Percentiles rank a stretch among this genome's conserved stretches.
phyloP scores from a whole-genome alignment of 2,888 invertebrate genomes.

The Chalcosyrphus nemorum region DNA sequence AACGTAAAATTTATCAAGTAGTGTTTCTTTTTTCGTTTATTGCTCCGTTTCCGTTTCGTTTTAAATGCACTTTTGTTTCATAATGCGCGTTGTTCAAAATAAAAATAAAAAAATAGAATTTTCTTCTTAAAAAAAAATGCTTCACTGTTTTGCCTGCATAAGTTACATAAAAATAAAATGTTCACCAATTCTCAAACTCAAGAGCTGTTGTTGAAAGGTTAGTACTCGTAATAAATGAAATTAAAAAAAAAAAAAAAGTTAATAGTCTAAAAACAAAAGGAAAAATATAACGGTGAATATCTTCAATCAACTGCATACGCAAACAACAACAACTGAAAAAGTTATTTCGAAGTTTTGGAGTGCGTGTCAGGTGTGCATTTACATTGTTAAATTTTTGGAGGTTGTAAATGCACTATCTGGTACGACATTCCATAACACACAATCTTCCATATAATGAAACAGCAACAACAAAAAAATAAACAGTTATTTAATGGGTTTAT shows the following conservation, averaged over 20 bases:
- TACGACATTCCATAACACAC: slow-evolving; percentile 94
- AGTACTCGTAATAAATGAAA: too few relatives aligned
- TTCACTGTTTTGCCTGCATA: slow-evolving; percentile 67
- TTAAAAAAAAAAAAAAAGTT: slow-evolving; percentile 4
- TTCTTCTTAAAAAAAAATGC: slow-evolving; percentile 20
- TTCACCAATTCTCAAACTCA: slow-evolving; percentile 4
- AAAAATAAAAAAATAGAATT: background rate
- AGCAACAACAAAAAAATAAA: slow-evolving; percentile 48
- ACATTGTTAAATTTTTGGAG: slow-evolving; percentile 86
- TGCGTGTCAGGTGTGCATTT: slow-evolving; percentile 99
- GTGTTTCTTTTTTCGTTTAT: background rate
- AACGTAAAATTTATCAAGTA: slow-evolving; percentile 15
- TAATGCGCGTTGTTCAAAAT: background rate
- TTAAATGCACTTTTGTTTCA: slow-evolving; percentile 14
- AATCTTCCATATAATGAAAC: slow-evolving; percentile 78
- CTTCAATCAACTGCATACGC: background rate
- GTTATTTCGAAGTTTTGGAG: slow-evolving; percentile 86
- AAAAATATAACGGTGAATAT: background rate
- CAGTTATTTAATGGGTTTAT: slow-evolving; percentile 49
- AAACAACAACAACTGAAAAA: slow-evolving; percentile 20
- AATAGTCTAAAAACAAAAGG: slow-evolving; percentile 5
- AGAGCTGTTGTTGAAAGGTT: slow-evolving; percentile 71
- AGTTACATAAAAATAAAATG: background rate
- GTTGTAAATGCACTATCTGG: slow-evolving; percentile 99
- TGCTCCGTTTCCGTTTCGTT: slow-evolving; percentile 23